Conservation (phyloP, 2,888 invertebrate genomes). For the Callyntrura sp. region DNA sequence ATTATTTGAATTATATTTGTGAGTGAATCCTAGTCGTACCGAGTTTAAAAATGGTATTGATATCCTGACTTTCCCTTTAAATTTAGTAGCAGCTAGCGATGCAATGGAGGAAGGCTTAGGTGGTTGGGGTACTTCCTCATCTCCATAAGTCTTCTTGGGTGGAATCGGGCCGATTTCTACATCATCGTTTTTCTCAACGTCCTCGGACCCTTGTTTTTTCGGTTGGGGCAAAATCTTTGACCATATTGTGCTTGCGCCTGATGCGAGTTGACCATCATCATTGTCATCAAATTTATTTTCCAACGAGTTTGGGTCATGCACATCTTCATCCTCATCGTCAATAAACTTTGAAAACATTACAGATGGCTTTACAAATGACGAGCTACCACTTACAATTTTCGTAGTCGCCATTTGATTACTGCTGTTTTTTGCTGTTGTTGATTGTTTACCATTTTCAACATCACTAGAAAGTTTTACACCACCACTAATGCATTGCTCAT, state of each 20-base stretch:
- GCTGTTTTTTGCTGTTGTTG: too few species aligned
- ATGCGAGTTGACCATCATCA: background rate
- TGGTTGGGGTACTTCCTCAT: conserved; percentile 78
- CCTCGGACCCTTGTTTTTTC: conserved; percentile 38
- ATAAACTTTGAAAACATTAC: conserved; percentile 61
- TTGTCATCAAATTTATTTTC: background rate
- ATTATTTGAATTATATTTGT: too few species aligned
- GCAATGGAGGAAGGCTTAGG: conserved; percentile 64
- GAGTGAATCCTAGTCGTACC: too few species aligned
- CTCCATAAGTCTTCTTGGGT: conserved; percentile 82
- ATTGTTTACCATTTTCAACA: background rate
- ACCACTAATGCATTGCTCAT: background rate
- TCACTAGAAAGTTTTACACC: background rate
- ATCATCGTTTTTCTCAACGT: conserved; percentile 4
- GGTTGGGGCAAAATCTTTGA: conserved; percentile 61
- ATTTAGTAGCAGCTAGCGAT: conserved; percentile 69
- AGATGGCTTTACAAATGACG: conserved; percentile 14
- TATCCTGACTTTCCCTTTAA: conserved; percentile 88
- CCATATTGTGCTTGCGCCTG: conserved; percentile 23
- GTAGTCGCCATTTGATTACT: too few species aligned
- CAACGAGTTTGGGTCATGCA: background rate
- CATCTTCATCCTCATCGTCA: conserved; percentile 55
- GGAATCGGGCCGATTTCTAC: conserved; percentile 82
- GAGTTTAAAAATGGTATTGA: conserved; percentile 90
- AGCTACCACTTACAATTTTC: background rate